A percentile compares a stretch with the other conserved stretches of the same genome.
These are phyloP conservation scores for Aythya baeri DNA, from an alignment of 2,113 vertebrate genomes.

Conservation along the genomic window DNA sequence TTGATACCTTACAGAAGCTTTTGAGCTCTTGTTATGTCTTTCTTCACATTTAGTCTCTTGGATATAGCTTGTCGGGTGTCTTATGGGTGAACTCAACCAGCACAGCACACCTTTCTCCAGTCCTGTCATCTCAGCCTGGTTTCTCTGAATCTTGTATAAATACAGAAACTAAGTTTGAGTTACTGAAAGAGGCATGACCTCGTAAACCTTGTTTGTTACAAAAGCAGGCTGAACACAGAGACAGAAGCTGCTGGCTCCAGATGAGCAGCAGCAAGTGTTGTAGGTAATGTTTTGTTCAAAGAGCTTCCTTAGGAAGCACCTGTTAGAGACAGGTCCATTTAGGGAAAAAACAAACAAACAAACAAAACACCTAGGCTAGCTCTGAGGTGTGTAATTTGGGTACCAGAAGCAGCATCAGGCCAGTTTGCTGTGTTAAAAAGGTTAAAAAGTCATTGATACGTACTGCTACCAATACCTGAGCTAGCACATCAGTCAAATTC, in stretches of 20 bases:
- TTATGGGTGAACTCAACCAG: not conserved
- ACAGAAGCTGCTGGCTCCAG: not conserved
- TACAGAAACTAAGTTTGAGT: not conserved
- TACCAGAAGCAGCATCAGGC: not conserved
- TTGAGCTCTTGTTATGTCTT: not conserved
- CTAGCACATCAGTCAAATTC: not conserved
- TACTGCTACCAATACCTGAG: not conserved
- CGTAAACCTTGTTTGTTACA: not conserved
- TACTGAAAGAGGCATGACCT: not conserved
- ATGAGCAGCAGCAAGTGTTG: not conserved
- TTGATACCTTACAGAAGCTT: not conserved
- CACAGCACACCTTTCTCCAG: not conserved
- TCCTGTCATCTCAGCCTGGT: not conserved
- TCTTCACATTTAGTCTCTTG: not conserved
- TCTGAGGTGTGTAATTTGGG: not conserved
- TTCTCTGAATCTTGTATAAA: not conserved
- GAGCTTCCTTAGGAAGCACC: not conserved
- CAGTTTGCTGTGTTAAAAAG: not conserved
- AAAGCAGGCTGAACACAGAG: not conserved
- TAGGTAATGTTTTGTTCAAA: not conserved
- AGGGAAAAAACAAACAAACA: not conserved
- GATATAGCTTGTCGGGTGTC: not conserved
- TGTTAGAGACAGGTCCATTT: not conserved
- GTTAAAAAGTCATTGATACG: not conserved
- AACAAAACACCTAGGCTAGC: not conserved